These are phyloP conservation scores for Dryocosmus kuriphilus DNA, from an alignment of 2,888 invertebrate species.

Conservation along the genomic window DNA sequence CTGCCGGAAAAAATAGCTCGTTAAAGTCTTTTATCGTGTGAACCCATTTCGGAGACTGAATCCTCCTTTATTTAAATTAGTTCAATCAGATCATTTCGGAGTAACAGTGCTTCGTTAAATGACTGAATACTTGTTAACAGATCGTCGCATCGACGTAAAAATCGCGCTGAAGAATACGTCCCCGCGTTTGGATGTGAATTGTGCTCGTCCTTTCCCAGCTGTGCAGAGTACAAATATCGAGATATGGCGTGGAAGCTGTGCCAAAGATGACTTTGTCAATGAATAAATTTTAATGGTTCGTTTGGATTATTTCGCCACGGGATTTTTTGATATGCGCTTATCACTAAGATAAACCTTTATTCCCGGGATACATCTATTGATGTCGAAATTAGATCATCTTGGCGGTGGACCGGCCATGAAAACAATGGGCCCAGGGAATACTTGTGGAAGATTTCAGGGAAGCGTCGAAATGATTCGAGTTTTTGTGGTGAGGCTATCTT, in stretches of 20 bases:
- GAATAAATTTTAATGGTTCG: conserved; percentile 7
- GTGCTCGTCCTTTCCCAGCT: conserved; percentile 53
- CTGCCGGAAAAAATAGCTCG: not conserved
- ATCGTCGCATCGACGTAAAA: conserved; percentile 67
- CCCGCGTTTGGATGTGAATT: conserved; percentile 50
- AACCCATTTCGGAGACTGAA: conserved; percentile 20
- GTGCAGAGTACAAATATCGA: conserved; percentile 55
- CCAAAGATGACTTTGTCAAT: conserved; percentile 43
- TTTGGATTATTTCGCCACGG: not conserved
- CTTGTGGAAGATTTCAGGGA: conserved; percentile 33
- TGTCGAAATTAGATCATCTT: not conserved
- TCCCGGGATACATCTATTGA: too few relatives aligned
- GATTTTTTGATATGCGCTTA: not conserved
- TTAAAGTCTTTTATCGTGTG: conserved; percentile 18
- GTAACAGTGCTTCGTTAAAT: not conserved
- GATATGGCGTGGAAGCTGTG: conserved; percentile 45
- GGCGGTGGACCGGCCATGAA: conserved; percentile 29
- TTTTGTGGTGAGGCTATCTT: too few relatives aligned
- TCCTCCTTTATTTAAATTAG: conserved; percentile 40
- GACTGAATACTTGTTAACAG: conserved; percentile 51
- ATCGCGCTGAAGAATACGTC: conserved; percentile 45
- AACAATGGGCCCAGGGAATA: conserved; percentile 4
- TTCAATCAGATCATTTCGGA: conserved; percentile 36
- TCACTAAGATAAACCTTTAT: too few relatives aligned
- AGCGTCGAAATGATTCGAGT: too few relatives aligned